Percentiles rank a stretch among this genome's conserved stretches.
Conservation (phyloP, 2,113 vertebrate genomes). For the Cepphus grylle region DNA sequence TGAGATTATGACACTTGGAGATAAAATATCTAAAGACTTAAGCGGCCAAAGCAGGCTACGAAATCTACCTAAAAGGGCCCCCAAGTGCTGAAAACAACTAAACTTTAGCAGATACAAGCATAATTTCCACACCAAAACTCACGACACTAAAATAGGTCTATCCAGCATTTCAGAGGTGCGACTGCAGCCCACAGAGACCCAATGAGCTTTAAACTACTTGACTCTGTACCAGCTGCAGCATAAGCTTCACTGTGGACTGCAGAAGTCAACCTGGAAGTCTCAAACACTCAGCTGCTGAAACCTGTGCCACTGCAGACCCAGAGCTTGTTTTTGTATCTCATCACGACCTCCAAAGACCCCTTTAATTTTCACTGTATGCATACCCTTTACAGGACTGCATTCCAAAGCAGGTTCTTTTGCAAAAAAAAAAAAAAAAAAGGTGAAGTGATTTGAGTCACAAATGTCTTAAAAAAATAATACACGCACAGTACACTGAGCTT, state of each 20-base stretch:
- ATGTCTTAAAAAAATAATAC: not conserved
- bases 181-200: not conserved
- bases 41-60: not conserved
- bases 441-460: not conserved
- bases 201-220: not conserved
- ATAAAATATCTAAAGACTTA: not conserved
- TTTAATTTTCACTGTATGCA: not conserved
- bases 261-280: not conserved
- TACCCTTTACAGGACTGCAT: not conserved
- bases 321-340: not conserved
- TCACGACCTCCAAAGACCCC: not conserved
- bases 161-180: not conserved
- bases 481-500: fast-evolving
- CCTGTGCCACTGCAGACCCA: not conserved
- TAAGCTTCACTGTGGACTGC: not conserved
- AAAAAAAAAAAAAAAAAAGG: too few relatives aligned
- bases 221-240: not conserved
- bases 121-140: not conserved
- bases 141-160: not conserved
- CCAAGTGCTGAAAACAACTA: not conserved
- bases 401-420: not conserved
- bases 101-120: not conserved
- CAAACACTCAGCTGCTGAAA: not conserved
- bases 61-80: not conserved
- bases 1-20: not conserved